Conservation (phyloP, 1,140 invertebrate genomes). For the Rhagoletis zephyria region DNA sequence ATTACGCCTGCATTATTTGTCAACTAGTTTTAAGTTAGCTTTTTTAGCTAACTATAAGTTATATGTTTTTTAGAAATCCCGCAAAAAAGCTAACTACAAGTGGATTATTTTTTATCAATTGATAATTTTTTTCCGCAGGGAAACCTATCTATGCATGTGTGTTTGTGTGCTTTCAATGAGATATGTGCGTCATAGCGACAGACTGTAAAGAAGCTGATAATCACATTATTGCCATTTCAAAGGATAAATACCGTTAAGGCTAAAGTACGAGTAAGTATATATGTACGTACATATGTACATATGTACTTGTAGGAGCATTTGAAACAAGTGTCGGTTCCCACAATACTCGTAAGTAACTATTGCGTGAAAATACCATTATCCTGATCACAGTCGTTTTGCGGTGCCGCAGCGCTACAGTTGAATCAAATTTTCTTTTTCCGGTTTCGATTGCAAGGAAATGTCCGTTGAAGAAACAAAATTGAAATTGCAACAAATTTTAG, state of each 20-base stretch:
- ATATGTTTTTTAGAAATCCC: too few relatives aligned
- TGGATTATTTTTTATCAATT: too few relatives aligned
- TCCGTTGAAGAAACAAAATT: background rate
- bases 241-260: conserved; percentile 55
- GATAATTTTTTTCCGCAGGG: too few relatives aligned
- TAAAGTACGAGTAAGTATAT: background rate
- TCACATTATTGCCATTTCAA: conserved; percentile 67
- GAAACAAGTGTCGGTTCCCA: background rate
- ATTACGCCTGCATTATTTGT: too few relatives aligned
- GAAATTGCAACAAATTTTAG: conserved; percentile 55
- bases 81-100: too few relatives aligned
- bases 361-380: background rate
- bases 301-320: background rate
- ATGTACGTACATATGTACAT: too few relatives aligned
- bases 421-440: background rate
- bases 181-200: conserved; percentile 56
- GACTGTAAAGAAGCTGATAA: conserved; percentile 64
- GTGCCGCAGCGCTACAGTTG: conserved; percentile 14
- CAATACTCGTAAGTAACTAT: background rate
- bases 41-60: too few relatives aligned
- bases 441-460: background rate
- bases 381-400: conserved; percentile 28
- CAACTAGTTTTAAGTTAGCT: background rate
- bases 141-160: background rate
- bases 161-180: background rate